Conservation (phyloP, 2,113 vertebrate species). For the Reinhardtius hippoglossoides region DNA sequence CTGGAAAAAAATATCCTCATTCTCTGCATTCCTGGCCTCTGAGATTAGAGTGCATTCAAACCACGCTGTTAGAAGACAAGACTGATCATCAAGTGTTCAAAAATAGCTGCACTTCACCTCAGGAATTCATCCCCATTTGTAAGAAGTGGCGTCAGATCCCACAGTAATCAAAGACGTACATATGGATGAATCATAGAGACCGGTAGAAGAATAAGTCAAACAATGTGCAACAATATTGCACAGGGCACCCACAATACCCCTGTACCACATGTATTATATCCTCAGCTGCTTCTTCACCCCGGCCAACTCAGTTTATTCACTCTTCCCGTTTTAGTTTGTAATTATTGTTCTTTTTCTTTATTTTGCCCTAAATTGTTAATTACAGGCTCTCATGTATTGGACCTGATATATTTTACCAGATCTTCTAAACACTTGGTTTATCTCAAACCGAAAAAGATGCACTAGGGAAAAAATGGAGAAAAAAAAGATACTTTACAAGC, state of each 20-base stretch:
- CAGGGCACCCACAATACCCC: conserved; percentile 2
- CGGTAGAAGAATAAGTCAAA: neutral
- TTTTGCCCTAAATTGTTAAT: conserved; percentile 36
- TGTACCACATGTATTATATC: conserved; percentile 3
- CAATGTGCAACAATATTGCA: neutral
- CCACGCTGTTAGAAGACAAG: conserved; percentile 16
- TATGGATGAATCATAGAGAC: neutral
- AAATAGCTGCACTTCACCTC: conserved; percentile 45
- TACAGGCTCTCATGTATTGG: conserved; percentile 12
- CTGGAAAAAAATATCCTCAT: conserved; percentile 38
- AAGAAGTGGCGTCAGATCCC: conserved; percentile 25
- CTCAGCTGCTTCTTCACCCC: neutral
- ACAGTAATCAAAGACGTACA: conserved; percentile 21
- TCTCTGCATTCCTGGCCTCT: conserved; percentile 39
- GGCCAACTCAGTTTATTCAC: neutral
- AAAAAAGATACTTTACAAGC: conserved; percentile 50
- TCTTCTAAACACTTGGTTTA: conserved; percentile 50
- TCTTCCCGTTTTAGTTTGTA: neutral
- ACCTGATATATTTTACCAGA: conserved; percentile 38
- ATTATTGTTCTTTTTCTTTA: conserved; percentile 6
- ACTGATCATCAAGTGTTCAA: conserved; percentile 19
- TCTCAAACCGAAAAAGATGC: conserved; percentile 45
- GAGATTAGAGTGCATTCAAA: conserved; percentile 27
- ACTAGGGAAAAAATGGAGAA: conserved; percentile 56
- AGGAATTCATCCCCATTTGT: conserved; percentile 40